phyloP scores from a whole-genome alignment of 2,888 invertebrate genomes.

The Hedychridium roseum region DNA sequence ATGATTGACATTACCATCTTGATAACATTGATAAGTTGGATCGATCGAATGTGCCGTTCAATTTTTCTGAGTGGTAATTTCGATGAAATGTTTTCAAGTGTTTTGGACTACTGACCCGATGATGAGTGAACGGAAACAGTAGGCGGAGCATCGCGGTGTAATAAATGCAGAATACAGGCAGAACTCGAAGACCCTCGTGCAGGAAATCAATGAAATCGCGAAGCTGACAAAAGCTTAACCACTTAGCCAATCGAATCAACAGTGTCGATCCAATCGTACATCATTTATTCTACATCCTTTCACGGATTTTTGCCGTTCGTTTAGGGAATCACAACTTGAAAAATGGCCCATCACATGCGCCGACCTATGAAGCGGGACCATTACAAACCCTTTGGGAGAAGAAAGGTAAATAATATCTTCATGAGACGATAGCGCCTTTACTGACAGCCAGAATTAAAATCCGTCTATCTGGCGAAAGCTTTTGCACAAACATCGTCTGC shows the following conservation, averaged over 20 bases:
- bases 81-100: not conserved
- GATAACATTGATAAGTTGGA: no score
- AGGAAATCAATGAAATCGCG: constrained; percentile 46
- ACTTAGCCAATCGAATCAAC: constrained; percentile 12
- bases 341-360: constrained; percentile 57
- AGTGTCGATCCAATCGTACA: not conserved
- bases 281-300: not conserved
- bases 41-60: not conserved
- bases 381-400: constrained; percentile 59
- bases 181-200: constrained; percentile 37
- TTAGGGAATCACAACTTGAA: no score
- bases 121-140: constrained; percentile 15
- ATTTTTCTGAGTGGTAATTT: not conserved
- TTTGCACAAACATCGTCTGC: not conserved
- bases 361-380: constrained; percentile 54
- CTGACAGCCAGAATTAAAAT: no score
- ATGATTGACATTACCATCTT: no score
- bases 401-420: constrained; percentile 52
- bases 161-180: constrained; percentile 47
- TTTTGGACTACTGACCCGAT: no score
- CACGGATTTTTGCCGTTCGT: not conserved
- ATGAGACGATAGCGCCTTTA: no score
- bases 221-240: constrained; percentile 50
- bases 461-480: not conserved
- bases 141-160: constrained; percentile 14